These are phyloP conservation scores for Heteromormyrus szaboi DNA, from an alignment of 2,797 vertebrate genomes.

Conservation along the genomic window DNA sequence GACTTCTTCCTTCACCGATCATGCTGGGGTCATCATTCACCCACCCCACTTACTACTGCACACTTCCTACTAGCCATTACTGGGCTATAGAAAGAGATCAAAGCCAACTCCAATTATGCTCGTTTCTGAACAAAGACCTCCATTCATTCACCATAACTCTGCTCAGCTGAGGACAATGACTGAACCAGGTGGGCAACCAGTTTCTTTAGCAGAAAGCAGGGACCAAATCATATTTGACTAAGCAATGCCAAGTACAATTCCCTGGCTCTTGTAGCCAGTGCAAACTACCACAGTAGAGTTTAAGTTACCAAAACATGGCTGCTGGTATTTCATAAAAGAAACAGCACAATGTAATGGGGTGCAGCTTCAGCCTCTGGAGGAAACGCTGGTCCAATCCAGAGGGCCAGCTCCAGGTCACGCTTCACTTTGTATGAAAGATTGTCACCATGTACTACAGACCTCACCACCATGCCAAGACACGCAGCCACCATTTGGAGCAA, in stretches of 20 bases:
- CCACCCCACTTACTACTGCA: background rate
- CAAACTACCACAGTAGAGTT: background rate
- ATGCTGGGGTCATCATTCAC: background rate
- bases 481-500: background rate
- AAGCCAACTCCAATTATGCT: background rate
- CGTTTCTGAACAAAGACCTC: background rate
- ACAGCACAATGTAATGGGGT: background rate
- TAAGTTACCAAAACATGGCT: background rate
- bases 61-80: background rate
- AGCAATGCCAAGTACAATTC: background rate
- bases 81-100: background rate
- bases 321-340: background rate
- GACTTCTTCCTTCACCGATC: background rate
- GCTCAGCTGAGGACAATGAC: background rate
- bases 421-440: background rate
- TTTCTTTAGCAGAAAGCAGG: background rate
- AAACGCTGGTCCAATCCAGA: background rate
- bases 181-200: background rate
- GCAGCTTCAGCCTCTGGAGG: background rate
- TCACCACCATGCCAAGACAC: background rate
- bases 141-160: background rate
- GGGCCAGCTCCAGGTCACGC: constrained; percentile 20
- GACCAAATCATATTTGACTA: background rate
- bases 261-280: background rate
- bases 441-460: background rate